These are phyloP conservation scores for Acanthosoma haemorrhoidale DNA, from an alignment of 2,888 invertebrate species.

Conservation along the genomic window DNA sequence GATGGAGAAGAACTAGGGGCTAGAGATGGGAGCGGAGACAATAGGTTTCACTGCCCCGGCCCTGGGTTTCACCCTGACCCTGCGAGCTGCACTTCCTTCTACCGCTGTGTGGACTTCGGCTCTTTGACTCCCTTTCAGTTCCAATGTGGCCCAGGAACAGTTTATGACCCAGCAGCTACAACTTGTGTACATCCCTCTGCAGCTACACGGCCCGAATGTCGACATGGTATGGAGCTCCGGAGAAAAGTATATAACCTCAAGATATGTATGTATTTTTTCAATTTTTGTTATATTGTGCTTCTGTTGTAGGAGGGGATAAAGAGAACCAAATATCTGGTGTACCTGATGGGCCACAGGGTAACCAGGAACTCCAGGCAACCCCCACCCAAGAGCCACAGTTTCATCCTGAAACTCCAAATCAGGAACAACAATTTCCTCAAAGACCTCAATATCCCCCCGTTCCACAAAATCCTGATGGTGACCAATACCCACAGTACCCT, in stretches of 20 bases:
- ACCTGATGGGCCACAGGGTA: background rate
- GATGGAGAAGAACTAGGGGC: slow-evolving; percentile 12
- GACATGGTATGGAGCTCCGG: slow-evolving; percentile 18
- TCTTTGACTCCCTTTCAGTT: slow-evolving; percentile 59
- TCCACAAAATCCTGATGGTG: slow-evolving; percentile 28
- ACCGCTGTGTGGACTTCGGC: slow-evolving; percentile 63
- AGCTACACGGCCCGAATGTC: slow-evolving; percentile 63
- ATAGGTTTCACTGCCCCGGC: slow-evolving; percentile 52
- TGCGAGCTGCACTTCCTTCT: slow-evolving; percentile 66
- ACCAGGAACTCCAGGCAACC: slow-evolving; percentile 31
- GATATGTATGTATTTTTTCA: background rate
- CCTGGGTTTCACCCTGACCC: slow-evolving; percentile 70
- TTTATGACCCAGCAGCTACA: slow-evolving; percentile 62
- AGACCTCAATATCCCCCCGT: slow-evolving; percentile 26
- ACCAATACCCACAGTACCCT: slow-evolving; percentile 25
- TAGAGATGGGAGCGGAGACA: slow-evolving; percentile 18
- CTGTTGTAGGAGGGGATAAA: background rate
- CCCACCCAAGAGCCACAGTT: slow-evolving; percentile 21
- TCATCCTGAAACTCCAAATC: slow-evolving; percentile 19
- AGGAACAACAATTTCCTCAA: slow-evolving; percentile 22
- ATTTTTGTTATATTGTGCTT: background rate
- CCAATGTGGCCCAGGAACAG: slow-evolving; percentile 68
- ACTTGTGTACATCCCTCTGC: slow-evolving; percentile 66
- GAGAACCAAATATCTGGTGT: background rate
- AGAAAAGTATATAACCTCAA: background rate